Base-by-base conservation (phyloP, 2,888 invertebrate genomes). In the Thera obeliscata region DNA sequence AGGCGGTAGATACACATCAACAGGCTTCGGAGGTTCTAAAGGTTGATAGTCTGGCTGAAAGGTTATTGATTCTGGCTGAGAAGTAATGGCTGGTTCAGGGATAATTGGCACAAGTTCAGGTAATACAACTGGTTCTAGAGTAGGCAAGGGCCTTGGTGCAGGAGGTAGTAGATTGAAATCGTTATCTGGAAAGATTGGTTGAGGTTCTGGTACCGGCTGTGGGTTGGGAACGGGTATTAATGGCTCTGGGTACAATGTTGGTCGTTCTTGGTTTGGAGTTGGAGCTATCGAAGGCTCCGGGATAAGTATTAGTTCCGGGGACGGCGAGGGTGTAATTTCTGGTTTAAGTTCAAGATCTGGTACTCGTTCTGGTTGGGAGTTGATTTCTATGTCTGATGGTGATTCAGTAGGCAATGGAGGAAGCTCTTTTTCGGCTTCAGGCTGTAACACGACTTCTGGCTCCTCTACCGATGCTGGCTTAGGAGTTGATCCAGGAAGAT, bases 51-150 rank as follows among this genome's bases (percentile, higher is more conserved):
- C 11, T 35, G 54, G 35, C 36, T 35, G 38, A 38, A 1, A 5
- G 38, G 5, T 5, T 11, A n/a, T 11, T 33, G 35, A 36, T 11
- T 56, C 7, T 41, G 43, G 38, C 5, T 38, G 38, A 38, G 38
- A 41, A 36, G 57, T 43, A 46, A 22, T 11, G 38, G 9, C 5
- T 36, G 57, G 57, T 7, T 43, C 49, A 2, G 46, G 56, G 36
- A 60, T 43, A 8, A 56, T 41, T 35, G 41, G 56, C 46, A 38
- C 35, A 38, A 57, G 63, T 50, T 38, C 62, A n/a, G 70, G 56
- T 3, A 46, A 5, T 0, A 0, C 50, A 8, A 50, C 6, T 2
- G 69, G 56, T 54, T 61, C 56, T 2, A 71, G 55, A 54, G 60
- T 33, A 22, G 71, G 61, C 12, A 50, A 6, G 3, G 59, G 50